phyloP scores from a whole-genome alignment of 2,113 vertebrate species.

The Bos indicus region DNA sequence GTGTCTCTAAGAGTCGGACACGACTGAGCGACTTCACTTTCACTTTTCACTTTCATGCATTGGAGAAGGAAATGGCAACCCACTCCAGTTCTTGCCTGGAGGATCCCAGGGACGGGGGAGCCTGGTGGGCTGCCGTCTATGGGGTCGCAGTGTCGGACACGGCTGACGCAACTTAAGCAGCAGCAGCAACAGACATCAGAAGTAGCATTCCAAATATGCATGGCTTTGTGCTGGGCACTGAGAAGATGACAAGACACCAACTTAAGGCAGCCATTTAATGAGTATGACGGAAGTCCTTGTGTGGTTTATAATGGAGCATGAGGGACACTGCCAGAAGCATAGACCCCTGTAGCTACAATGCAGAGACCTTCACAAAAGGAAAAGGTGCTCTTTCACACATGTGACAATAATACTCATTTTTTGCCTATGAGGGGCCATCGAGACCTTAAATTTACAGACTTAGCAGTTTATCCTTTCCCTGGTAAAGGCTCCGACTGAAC shows the following conservation, averaged over 20 bases:
- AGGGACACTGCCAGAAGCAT: background rate
- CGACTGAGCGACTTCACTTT: fast-evolving
- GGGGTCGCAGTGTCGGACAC: fast-evolving
- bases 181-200: background rate
- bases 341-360: background rate
- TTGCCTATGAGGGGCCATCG: background rate
- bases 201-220: background rate
- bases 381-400: background rate
- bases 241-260: background rate
- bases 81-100: background rate
- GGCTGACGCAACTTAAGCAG: background rate
- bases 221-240: background rate
- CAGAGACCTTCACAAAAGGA: background rate
- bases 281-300: fast-evolving
- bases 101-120: background rate
- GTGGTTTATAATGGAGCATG: background rate
- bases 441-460: background rate
- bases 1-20: background rate
- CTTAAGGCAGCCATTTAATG: background rate
- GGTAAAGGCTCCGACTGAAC: background rate
- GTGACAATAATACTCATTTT: background rate
- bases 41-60: background rate
- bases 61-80: background rate
- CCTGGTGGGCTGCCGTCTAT: background rate
- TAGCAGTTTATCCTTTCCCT: background rate